A percentile compares a stretch with the other conserved stretches of the same genome.
Conservation (phyloP, 1,140 invertebrate species). For the Camponotus vicinus region DNA sequence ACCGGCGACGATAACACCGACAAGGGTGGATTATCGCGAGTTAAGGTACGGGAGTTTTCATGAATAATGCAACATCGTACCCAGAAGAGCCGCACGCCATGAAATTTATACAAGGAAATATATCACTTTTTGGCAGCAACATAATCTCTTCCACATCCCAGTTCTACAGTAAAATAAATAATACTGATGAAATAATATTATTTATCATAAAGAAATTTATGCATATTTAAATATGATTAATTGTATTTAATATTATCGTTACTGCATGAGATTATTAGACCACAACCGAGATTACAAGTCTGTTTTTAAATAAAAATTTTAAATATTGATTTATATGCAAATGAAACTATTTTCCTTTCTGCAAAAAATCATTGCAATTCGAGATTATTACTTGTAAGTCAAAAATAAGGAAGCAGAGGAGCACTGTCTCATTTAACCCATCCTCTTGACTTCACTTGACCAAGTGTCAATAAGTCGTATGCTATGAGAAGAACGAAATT, state of each 20-base stretch:
- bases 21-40: constrained; percentile 72
- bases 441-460: constrained; percentile 83
- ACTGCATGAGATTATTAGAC: not conserved
- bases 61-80: constrained; percentile 74
- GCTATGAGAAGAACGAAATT: constrained; percentile 66
- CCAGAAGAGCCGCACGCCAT: constrained; percentile 30
- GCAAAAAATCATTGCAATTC: not conserved
- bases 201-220: not conserved
- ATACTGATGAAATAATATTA: not conserved
- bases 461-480: constrained; percentile 81
- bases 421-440: constrained; percentile 77
- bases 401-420: constrained; percentile 63
- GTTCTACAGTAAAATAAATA: not conserved
- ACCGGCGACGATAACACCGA: constrained; percentile 73
- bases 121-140: not conserved
- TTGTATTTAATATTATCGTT: not conserved
- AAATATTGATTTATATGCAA: not conserved
- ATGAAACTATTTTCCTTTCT: not conserved
- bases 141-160: not conserved
- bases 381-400: constrained; percentile 55
- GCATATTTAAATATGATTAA: not conserved
- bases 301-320: not conserved
- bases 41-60: constrained; percentile 61
- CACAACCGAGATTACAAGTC: not conserved
- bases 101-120: constrained; percentile 57